Evolutionary conservation across 2,888 invertebrate genomes (phyloP).

Genomic region (Synanthedon vespiformis): DNA sequence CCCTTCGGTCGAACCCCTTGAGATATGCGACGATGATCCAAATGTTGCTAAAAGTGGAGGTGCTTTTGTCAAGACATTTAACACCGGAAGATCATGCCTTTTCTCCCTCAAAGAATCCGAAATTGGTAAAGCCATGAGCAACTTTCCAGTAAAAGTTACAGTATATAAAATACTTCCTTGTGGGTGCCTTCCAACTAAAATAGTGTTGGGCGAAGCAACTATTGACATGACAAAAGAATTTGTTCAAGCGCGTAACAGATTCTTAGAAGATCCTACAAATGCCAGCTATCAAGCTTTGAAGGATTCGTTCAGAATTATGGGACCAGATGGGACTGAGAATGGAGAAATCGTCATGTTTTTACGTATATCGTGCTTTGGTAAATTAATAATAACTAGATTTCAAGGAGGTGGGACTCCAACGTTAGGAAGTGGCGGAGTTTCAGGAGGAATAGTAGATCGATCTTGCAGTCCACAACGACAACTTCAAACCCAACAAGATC

Average conservation of each 20-base stretch:
- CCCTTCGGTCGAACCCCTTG: constrained; percentile 67
- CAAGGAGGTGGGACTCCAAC: constrained; percentile 47
- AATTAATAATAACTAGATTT: constrained; percentile 75
- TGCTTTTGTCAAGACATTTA: constrained; percentile 59
- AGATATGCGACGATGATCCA: constrained; percentile 73
- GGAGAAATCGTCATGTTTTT: constrained; percentile 74
- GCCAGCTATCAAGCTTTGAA: constrained; percentile 71
- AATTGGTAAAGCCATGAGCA: constrained; percentile 58
- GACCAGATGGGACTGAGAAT: constrained; percentile 56
- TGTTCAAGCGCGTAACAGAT: constrained; percentile 64
- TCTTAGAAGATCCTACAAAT: constrained; percentile 51
- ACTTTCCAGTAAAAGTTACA: constrained; percentile 68
- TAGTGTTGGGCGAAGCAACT: constrained; percentile 68
- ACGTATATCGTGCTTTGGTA: constrained; percentile 75
- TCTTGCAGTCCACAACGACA: constrained; percentile 43
- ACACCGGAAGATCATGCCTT: constrained; percentile 77
- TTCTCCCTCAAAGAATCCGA: constrained; percentile 72
- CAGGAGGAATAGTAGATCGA: constrained; percentile 32
- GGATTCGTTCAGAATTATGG: constrained; percentile 69
- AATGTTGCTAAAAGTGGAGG: constrained; percentile 45
- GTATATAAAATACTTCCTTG: constrained; percentile 73
- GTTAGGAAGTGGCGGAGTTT: constrained; percentile 20
- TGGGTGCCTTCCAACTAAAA: constrained; percentile 73
- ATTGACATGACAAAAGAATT: constrained; percentile 74
- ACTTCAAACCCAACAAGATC: constrained; percentile 36